Base-by-base conservation (phyloP, 37 sponge, comb jelly and placozoan genomes). In the Spongilla lacustris region DNA sequence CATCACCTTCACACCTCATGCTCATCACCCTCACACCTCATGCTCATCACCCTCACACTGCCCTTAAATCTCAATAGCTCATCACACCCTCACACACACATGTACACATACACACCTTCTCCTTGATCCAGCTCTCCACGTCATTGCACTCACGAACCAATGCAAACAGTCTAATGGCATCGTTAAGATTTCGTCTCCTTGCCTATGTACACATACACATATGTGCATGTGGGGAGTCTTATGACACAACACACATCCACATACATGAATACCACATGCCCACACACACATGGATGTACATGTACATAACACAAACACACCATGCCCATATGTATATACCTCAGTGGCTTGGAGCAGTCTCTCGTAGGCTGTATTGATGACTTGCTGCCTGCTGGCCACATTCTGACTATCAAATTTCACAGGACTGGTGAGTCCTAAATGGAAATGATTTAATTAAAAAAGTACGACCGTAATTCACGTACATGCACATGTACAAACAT, bases 71-170 rank as follows among this genome's bases (percentile, higher is more conserved):
- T 10, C 46, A 4, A 46, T 8, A 46, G 4, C 46, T 8, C 46
- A 46, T 46, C 46, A 46, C 46, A 46, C 46, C 8, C 46, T 10
- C 46, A 46, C 46, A 46, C 73, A 72, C 31, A 33, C 29, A 72
- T 24, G 14, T 32, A 13, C 31, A 72, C 73, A 72, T 21, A 36
- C 88, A 58, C 28, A 85, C 89, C 80, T 89, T 93, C 85, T 93
- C 96, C 32, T 75, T 88, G 50, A 97, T 85, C 95, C 95, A 97
- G 69, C 83, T 78, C 74, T 97, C 97, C 73, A 97, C 74, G 10
- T 94, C 95, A 73, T 92, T 95, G 79, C 97, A 97, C 30, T 97
- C 97, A 67, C 95, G 69, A 50, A 85, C 85, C 75, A 97, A 79
- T 36, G 73, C 87, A 85, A 97, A 97, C 88, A 83, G 85, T 50